phyloP scores from a whole-genome alignment of 1,140 invertebrate genomes.

The Drosophila ogumai region DNA sequence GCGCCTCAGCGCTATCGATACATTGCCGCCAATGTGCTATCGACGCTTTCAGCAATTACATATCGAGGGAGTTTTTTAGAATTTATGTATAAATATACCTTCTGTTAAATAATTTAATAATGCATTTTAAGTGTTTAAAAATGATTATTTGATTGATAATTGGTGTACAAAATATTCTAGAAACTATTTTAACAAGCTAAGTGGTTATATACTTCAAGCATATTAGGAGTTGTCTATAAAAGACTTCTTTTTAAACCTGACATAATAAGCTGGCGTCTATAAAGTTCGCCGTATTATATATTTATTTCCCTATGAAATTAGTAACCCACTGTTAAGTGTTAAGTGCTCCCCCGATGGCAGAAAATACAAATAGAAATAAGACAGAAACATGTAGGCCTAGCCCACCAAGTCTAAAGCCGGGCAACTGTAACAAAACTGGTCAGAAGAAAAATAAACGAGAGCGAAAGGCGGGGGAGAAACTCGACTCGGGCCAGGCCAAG shows the following conservation, averaged over 20 bases:
- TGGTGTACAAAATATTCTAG: neutral
- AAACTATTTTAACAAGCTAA: neutral
- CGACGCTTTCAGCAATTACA: slow-evolving; percentile 1
- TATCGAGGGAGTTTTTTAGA: slow-evolving; percentile 1
- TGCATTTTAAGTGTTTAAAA: neutral
- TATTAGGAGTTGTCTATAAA: neutral
- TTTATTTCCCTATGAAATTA: slow-evolving; percentile 38
- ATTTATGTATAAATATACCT: no score
- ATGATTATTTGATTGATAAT: neutral
- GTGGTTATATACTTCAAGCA: neutral
- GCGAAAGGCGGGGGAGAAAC: slow-evolving; percentile 39
- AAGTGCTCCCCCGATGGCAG: slow-evolving; percentile 11
- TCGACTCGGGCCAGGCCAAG: neutral
- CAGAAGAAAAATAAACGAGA: slow-evolving; percentile 26
- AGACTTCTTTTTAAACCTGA: neutral
- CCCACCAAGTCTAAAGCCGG: slow-evolving; percentile 5
- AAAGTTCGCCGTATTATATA: slow-evolving; percentile 1
- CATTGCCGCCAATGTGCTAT: slow-evolving; percentile 15
- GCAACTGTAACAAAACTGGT: slow-evolving; percentile 22
- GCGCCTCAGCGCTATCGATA: slow-evolving; percentile 12
- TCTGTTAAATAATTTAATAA: neutral
- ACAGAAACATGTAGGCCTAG: slow-evolving; percentile 27
- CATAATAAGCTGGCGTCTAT: neutral
- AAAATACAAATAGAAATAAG: slow-evolving; percentile 10
- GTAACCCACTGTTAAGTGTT: slow-evolving; percentile 34